These are phyloP conservation scores for Serranus cabrilla DNA, from an alignment of 2,797 vertebrate genomes.

Conservation along the genomic window DNA sequence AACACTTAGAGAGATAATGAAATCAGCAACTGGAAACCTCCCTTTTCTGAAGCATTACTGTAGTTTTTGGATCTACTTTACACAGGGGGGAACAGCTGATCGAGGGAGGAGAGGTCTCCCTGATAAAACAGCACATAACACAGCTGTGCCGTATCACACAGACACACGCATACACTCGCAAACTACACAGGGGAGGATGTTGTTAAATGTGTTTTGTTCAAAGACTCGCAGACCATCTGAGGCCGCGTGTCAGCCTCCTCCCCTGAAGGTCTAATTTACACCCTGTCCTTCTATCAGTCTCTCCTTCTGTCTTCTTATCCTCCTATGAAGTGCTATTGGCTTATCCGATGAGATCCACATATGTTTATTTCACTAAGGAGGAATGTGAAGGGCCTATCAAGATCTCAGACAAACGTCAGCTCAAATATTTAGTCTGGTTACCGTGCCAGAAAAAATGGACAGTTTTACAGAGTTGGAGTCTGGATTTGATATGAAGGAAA, in stretches of 20 bases:
- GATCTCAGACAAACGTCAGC: constrained; percentile 57
- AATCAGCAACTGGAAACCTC: constrained; percentile 18
- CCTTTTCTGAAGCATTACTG: constrained; percentile 44
- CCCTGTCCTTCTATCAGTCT: constrained; percentile 60
- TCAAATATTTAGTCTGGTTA: constrained; percentile 54
- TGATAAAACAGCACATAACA: constrained; percentile 57
- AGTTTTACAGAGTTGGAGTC: constrained; percentile 22
- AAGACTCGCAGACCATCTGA: constrained; percentile 67
- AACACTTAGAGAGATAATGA: constrained; percentile 30
- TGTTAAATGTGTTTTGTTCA: constrained; percentile 72
- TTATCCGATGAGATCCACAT: constrained; percentile 64
- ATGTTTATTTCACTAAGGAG: constrained; percentile 71
- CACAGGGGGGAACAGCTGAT: constrained; percentile 63
- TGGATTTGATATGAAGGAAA: constrained; percentile 34
- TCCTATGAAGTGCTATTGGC: constrained; percentile 41
- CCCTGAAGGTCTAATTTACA: constrained; percentile 69
- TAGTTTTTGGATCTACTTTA: constrained; percentile 56
- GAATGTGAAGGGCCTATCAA: constrained; percentile 68
- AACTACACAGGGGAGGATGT: constrained; percentile 66
- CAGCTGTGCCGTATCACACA: constrained; percentile 67
- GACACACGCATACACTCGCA: constrained; percentile 32
- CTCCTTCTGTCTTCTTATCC: constrained; percentile 37
- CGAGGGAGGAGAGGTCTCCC: constrained; percentile 51
- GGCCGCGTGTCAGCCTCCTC: constrained; percentile 61
- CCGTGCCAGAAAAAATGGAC: constrained; percentile 23